phyloP scores from a whole-genome alignment of 2,113 vertebrate genomes.

The Mohoua ochrocephala region DNA sequence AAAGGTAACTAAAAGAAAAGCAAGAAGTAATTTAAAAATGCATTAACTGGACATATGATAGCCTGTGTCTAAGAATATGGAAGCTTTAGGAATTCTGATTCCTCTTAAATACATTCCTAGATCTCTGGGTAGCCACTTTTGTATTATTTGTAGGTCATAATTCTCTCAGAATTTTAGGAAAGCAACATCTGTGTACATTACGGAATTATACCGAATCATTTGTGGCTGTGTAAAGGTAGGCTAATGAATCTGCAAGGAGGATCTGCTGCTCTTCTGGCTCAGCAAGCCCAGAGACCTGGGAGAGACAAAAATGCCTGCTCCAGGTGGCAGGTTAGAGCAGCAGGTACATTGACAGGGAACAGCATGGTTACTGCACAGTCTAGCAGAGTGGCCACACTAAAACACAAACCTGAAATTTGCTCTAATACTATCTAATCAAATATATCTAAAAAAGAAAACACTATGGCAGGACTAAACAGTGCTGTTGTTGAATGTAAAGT shows the following conservation, averaged over 20 bases:
- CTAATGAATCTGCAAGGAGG: neutral
- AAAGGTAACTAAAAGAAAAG: neutral
- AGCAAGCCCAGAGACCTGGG: neutral
- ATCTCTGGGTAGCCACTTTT: neutral
- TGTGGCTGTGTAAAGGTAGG: neutral
- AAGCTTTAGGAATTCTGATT: neutral
- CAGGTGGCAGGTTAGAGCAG: neutral
- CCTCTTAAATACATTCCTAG: neutral
- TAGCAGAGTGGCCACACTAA: neutral
- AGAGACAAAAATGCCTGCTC: neutral
- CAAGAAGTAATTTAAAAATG: neutral
- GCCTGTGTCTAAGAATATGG: neutral
- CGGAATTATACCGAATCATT: neutral
- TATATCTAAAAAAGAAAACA: neutral
- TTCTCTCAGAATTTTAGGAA: neutral
- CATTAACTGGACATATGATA: neutral
- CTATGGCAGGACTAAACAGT: neutral
- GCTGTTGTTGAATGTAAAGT: neutral
- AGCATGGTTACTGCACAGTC: neutral
- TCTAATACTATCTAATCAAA: neutral
- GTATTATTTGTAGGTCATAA: neutral
- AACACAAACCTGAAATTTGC: neutral
- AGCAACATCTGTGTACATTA: neutral
- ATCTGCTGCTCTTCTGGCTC: neutral
- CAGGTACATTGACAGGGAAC: neutral